A percentile compares a stretch with the other conserved stretches of the same genome.
Conservation (phyloP, 2,888 invertebrate species). For the Pinctada fucata region DNA sequence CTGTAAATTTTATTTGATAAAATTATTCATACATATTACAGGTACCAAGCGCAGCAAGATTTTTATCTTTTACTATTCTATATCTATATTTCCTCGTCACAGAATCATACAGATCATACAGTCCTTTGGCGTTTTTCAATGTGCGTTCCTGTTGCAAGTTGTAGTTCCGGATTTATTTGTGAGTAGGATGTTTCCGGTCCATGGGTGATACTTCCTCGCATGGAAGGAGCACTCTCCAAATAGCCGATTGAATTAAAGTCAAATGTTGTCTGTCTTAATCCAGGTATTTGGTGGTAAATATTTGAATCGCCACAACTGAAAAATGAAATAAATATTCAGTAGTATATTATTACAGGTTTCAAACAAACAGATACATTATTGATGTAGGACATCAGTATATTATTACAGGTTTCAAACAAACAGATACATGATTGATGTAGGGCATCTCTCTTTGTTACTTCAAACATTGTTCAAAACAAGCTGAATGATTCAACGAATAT, state of each 20-base stretch:
- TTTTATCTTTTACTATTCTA: neutral
- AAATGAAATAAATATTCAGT: neutral
- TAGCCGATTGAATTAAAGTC: neutral
- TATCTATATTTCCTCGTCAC: neutral
- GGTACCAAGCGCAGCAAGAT: too few species aligned
- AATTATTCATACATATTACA: too few species aligned
- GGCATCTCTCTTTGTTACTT: neutral
- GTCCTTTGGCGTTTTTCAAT: neutral
- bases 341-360: neutral
- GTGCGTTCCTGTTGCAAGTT: neutral
- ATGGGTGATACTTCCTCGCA: neutral
- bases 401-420: neutral
- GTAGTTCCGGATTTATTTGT: neutral
- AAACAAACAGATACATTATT: neutral
- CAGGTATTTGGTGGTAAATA: neutral
- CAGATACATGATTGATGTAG: neutral
- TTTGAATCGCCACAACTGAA: neutral
- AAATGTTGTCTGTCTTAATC: neutral
- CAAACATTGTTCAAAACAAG: too few species aligned
- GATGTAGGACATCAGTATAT: neutral
- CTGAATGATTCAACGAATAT: too few species aligned
- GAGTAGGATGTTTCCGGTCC: neutral
- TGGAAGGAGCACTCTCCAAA: neutral
- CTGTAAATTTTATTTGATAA: too few species aligned
- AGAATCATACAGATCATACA: neutral